A percentile compares a stretch with the other conserved stretches of the same genome.
Evolutionary conservation across 2,888 invertebrate species (phyloP).

Genomic region (Nephrotoma flavescens): DNA sequence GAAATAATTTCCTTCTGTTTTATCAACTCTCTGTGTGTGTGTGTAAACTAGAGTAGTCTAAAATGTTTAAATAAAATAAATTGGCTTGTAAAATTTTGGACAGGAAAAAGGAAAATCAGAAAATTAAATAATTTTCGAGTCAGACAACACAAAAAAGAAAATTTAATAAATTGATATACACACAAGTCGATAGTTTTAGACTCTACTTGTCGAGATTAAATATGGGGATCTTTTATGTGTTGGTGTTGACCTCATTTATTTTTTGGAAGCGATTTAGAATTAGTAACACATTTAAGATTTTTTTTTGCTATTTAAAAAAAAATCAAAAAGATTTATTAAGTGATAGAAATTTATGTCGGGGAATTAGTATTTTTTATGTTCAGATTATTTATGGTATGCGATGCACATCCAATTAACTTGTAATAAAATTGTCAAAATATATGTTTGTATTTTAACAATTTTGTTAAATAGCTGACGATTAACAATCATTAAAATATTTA

Average conservation of each 20-base stretch:
- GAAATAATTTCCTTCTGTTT: not conserved
- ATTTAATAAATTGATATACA: not conserved
- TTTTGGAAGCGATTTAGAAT: not conserved
- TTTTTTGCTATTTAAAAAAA: not conserved
- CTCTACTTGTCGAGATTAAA: not conserved
- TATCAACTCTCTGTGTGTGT: not conserved
- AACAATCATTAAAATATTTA: not conserved
- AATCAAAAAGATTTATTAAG: not conserved
- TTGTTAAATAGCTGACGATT: not conserved
- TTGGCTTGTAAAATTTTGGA: not conserved
- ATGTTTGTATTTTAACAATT: not conserved
- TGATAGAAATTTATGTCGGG: not conserved
- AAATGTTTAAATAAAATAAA: not conserved
- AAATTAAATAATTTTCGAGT: not conserved
- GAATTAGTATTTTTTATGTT: not conserved
- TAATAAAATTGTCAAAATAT: not conserved
- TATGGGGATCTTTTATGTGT: not conserved
- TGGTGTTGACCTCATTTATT: not conserved
- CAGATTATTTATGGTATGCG: not conserved
- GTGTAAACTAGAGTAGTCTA: not conserved
- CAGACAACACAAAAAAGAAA: not conserved
- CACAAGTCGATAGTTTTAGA: not conserved
- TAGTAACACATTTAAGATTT: not conserved
- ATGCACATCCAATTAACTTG: not conserved
- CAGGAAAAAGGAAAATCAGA: not conserved